These are phyloP conservation scores for Xiphophorus hellerii DNA, from an alignment of 2,113 vertebrate genomes.

Conservation along the genomic window DNA sequence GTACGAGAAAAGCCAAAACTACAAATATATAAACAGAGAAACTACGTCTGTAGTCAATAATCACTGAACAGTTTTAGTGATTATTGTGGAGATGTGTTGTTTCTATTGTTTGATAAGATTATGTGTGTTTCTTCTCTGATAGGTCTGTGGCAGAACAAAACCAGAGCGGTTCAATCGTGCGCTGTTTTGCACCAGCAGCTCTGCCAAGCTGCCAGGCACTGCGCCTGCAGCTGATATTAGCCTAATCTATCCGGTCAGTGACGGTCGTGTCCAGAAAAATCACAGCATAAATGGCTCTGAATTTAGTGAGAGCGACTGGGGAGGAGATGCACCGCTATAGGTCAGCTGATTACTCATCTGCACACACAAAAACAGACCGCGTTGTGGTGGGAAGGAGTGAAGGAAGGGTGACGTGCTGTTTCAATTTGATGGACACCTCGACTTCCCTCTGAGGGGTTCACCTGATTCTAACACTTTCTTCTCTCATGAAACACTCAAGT, in stretches of 20 bases:
- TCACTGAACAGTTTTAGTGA: too few relatives aligned
- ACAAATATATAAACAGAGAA: too few relatives aligned
- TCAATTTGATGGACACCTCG: conserved; percentile 85
- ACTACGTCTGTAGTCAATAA: too few relatives aligned
- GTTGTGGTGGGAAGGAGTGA: conserved; percentile 41
- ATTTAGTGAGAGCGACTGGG: conserved; percentile 28
- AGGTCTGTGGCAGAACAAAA: conserved; percentile 9
- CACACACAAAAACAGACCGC: conserved; percentile 93
- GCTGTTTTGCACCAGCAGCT: conserved; percentile 89
- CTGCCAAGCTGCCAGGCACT: conserved; percentile 91
- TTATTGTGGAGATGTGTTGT: too few relatives aligned
- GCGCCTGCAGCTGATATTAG: conserved; percentile 93
- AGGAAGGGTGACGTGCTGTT: conserved; percentile 84
- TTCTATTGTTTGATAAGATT: too few relatives aligned
- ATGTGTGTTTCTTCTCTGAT: not conserved
- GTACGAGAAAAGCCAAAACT: too few relatives aligned
- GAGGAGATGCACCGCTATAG: conserved; percentile 39
- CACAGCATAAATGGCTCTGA: conserved; percentile 97
- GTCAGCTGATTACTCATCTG: conserved; percentile 97
- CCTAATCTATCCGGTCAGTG: conserved; percentile 98
- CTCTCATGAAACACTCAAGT: conserved; percentile 95
- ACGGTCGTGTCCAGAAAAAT: conserved; percentile 98
- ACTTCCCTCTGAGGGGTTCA: conserved; percentile 84
- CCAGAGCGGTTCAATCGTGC: conserved; percentile 31
- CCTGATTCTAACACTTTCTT: conserved; percentile 93